Evolutionary conservation across 2,888 invertebrate species (phyloP).

Genomic region (Drosophila cracens): DNA sequence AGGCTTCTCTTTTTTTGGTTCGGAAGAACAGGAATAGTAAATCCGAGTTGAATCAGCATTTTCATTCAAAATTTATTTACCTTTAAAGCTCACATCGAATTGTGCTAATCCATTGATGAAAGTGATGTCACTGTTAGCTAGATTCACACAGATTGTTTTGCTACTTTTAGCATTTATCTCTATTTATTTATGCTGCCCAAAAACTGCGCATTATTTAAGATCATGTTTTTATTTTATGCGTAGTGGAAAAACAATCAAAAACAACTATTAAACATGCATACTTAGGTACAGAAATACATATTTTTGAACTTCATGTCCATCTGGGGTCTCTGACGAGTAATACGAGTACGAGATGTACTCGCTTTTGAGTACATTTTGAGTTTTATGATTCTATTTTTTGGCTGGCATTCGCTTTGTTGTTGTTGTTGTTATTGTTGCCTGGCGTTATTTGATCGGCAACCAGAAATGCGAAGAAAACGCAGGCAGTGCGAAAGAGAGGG

Average conservation of each 20-base stretch:
- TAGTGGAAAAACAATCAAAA: conserved; percentile 59
- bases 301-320: background rate
- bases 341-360: conserved; percentile 31
- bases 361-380: conserved; percentile 9
- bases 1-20: background rate
- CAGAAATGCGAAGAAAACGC: conserved; percentile 35
- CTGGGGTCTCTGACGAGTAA: conserved; percentile 19
- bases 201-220: conserved; percentile 39
- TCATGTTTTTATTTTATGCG: conserved; percentile 27
- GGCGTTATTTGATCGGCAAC: conserved; percentile 66
- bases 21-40: conserved; percentile 20
- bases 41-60: conserved; percentile 18
- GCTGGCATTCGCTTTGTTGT: conserved; percentile 26
- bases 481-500: background rate
- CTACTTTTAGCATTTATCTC: conserved; percentile 11
- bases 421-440: conserved; percentile 10
- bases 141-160: conserved; percentile 11
- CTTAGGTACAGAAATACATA: background rate
- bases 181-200: conserved; percentile 14
- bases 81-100: conserved; percentile 14
- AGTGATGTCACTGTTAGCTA: conserved; percentile 43
- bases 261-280: conserved; percentile 21
- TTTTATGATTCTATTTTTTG: conserved; percentile 40
- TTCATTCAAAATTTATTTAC: conserved; percentile 7
- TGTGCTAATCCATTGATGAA: conserved; percentile 25